phyloP scores from a whole-genome alignment of 2,888 invertebrate species.

The Anodontia alba region DNA sequence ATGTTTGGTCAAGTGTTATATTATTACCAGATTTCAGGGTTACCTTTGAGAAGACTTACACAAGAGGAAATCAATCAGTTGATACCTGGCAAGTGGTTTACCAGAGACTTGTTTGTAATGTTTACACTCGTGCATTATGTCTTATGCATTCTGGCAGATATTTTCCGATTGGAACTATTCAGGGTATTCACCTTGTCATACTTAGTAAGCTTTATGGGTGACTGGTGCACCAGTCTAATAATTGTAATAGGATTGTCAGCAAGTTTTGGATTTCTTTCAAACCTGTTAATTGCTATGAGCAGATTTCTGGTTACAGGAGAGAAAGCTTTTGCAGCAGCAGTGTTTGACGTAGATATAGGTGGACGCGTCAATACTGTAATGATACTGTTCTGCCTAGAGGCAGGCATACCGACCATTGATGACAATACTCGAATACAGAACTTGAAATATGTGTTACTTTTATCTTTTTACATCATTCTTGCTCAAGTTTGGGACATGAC shows the following conservation, averaged over 20 bases:
- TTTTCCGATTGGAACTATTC: not conserved
- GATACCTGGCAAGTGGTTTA: not conserved
- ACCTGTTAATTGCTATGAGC: not conserved
- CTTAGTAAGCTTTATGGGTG: not conserved
- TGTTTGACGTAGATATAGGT: conserved; percentile 1
- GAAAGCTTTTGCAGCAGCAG: not conserved
- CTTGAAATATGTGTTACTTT: not conserved
- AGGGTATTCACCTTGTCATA: not conserved
- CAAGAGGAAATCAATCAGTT: not conserved
- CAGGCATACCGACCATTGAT: not conserved
- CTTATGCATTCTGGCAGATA: not conserved
- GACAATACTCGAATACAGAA: not conserved
- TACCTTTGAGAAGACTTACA: not conserved
- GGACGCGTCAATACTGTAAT: not conserved
- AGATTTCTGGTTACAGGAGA: not conserved
- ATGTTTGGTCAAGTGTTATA: not conserved
- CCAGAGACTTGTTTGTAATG: not conserved
- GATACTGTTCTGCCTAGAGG: not conserved
- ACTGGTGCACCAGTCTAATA: not conserved
- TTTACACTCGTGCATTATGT: not conserved
- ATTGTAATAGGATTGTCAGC: not conserved
- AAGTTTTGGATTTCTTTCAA: not conserved
- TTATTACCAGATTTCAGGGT: not conserved
- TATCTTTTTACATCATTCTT: not conserved
- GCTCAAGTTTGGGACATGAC: conserved; percentile 14